phyloP scores from a whole-genome alignment of 2,888 invertebrate species.

The Cacoxenus indagator region DNA sequence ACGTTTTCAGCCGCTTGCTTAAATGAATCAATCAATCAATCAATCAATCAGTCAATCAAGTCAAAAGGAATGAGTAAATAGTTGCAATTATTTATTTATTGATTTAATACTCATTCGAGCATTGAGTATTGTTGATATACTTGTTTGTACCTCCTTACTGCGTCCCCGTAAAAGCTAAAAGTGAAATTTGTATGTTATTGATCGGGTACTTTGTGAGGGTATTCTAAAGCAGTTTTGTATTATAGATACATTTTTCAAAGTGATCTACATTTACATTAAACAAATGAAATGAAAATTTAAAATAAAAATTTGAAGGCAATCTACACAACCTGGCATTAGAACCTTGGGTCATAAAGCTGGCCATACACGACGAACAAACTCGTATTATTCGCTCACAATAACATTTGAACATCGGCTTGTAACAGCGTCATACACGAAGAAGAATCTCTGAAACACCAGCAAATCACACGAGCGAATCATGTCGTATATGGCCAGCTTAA shows the following conservation, averaged over 20 bases:
- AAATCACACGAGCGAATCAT: no score
- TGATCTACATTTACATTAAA: not conserved
- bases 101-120: slow-evolving; percentile 32
- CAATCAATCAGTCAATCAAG: slow-evolving; percentile 40
- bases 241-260: not conserved
- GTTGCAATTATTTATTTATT: not conserved
- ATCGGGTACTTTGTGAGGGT: slow-evolving; percentile 51
- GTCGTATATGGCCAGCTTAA: no score
- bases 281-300: not conserved
- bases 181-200: slow-evolving; percentile 59
- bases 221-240: slow-evolving; percentile 7
- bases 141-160: slow-evolving; percentile 71
- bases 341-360: no score
- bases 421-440: no score
- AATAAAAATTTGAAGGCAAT: not conserved
- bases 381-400: no score
- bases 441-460: no score
- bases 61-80: slow-evolving; percentile 21
- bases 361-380: no score
- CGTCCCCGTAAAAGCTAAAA: slow-evolving; percentile 71
- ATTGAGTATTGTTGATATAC: slow-evolving; percentile 56
- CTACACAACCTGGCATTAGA: no score
- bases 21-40: slow-evolving; percentile 32
- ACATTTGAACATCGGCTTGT: no score
- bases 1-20: not conserved